A percentile compares a stretch with the other conserved stretches of the same genome.
These are phyloP conservation scores for Caranx ignobilis DNA, from an alignment of 2,113 vertebrate genomes.

Conservation along the genomic window DNA sequence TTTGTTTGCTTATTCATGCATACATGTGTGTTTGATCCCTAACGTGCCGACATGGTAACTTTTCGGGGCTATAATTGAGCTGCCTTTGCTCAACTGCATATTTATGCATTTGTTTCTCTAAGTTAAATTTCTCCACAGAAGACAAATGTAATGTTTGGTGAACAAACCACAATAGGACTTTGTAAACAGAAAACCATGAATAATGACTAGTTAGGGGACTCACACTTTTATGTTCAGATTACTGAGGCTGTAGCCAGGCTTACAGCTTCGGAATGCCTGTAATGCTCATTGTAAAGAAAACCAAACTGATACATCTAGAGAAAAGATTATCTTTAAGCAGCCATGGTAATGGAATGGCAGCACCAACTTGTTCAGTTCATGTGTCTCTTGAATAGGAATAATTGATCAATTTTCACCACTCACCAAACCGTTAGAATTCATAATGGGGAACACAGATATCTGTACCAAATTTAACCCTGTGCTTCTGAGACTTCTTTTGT, in stretches of 20 bases:
- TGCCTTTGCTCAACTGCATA: conserved; percentile 2
- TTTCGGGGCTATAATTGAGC: conserved; percentile 44
- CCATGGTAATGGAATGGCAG: background rate
- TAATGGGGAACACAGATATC: background rate
- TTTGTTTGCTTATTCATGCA: conserved; percentile 32
- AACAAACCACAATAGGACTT: background rate
- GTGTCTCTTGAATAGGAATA: background rate
- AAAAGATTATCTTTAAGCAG: background rate
- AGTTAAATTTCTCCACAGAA: conserved; percentile 1
- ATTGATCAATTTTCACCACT: background rate
- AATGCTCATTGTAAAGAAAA: background rate
- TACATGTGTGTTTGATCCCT: conserved; percentile 1
- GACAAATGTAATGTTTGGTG: conserved; percentile 20
- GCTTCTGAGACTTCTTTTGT: background rate
- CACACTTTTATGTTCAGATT: background rate
- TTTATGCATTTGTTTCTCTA: conserved; percentile 13
- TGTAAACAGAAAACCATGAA: background rate
- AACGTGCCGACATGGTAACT: conserved; percentile 33
- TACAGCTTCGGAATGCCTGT: background rate
- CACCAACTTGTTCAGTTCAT: background rate
- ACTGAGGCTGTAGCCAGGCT: too few relatives aligned
- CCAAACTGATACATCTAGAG: background rate
- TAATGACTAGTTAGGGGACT: background rate
- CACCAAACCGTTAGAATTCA: too few relatives aligned
- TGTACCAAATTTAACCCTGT: background rate